Evolutionary conservation across 2,113 vertebrate genomes (phyloP).

Genomic region (Columba livia): DNA sequence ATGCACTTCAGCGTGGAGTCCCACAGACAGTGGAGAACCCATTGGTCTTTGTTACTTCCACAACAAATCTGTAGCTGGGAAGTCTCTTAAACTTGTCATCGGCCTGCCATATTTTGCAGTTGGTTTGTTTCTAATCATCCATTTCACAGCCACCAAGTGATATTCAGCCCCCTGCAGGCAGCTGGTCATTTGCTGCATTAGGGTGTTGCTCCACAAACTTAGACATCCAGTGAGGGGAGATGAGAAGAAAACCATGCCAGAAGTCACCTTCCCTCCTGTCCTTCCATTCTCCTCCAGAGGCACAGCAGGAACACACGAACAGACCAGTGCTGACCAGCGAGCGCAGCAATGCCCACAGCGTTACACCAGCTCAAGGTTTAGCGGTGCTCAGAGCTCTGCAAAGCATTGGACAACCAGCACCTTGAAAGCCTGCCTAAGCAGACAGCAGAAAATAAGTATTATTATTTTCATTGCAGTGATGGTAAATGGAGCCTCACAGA

Average conservation of each 20-base stretch:
- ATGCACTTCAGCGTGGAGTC: neutral
- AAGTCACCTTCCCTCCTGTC: neutral
- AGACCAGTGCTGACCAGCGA: neutral
- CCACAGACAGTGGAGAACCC: neutral
- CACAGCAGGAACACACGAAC: neutral
- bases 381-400: neutral
- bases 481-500: neutral
- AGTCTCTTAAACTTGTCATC: neutral
- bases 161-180: neutral
- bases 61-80: neutral
- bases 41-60: neutral
- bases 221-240: neutral
- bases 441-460: neutral
- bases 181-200: neutral
- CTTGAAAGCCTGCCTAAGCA: neutral
- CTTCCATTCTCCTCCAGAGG: neutral
- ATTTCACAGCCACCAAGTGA: neutral
- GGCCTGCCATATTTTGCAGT: neutral
- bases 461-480: neutral
- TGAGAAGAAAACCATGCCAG: neutral
- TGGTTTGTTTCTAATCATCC: neutral
- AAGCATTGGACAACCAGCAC: neutral
- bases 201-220: neutral
- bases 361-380: neutral
- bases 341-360: accelerated